These are phyloP conservation scores for Numenius phaeopus DNA, from an alignment of 2,797 vertebrate species.

Conservation along the genomic window DNA sequence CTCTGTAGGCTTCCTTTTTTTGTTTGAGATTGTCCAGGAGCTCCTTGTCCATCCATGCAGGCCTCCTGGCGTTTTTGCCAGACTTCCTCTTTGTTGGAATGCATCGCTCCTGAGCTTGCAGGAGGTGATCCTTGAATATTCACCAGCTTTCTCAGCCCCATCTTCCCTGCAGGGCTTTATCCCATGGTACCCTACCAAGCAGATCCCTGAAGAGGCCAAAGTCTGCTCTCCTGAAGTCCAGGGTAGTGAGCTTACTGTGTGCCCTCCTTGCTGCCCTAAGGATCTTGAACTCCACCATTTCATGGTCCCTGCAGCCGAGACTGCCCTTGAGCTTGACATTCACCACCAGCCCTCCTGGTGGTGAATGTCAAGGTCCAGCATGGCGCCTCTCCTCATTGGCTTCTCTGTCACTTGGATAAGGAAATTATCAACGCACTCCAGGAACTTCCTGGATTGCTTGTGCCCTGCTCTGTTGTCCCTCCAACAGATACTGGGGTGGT, in stretches of 20 bases:
- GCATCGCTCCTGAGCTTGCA: too few species aligned
- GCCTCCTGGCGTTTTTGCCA: too few species aligned
- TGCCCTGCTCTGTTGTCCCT: not conserved
- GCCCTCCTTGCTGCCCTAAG: not conserved
- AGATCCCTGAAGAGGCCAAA: not conserved
- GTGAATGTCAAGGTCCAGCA: not conserved
- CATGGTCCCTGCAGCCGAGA: not conserved
- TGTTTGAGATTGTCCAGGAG: too few species aligned
- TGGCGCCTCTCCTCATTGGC: not conserved
- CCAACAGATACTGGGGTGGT: not conserved
- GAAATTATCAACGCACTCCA: not conserved
- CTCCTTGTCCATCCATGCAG: too few species aligned
- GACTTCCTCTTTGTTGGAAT: too few species aligned
- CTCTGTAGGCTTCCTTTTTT: too few species aligned
- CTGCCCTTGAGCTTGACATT: not conserved
- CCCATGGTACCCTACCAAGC: not conserved
- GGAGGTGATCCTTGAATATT: not conserved
- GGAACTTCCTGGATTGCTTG: not conserved
- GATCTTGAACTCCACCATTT: not conserved
- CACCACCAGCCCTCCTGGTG: not conserved
- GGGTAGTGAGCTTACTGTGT: not conserved
- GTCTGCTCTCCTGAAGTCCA: not conserved
- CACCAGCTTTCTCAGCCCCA: not conserved
- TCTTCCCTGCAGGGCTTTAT: not conserved
- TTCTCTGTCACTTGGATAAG: not conserved